These are phyloP conservation scores for Palythoa caribaeorum DNA, from an alignment of 92 coral and sea anemone species.

Conservation along the genomic window DNA sequence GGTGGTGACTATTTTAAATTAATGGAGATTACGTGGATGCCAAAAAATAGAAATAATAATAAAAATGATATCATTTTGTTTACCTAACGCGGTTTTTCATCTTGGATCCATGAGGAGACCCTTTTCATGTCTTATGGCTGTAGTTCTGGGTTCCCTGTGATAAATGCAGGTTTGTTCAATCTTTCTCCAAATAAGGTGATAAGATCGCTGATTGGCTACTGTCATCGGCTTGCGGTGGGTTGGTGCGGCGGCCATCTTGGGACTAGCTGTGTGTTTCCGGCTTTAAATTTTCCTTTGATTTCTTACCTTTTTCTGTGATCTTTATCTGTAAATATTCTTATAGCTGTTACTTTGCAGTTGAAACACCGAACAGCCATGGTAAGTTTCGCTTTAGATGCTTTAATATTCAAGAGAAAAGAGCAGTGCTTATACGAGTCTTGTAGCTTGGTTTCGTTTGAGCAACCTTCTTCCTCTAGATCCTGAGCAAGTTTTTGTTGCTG, in stretches of 20 bases:
- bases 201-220: slow-evolving; percentile 75
- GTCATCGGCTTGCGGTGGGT: slow-evolving; percentile 63
- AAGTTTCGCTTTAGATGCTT: slow-evolving; percentile 54
- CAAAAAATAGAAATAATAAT: too few species aligned
- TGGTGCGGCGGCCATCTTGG: slow-evolving; percentile 97
- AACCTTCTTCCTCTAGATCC: not conserved
- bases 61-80: too few species aligned
- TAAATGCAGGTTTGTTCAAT: not conserved
- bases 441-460: not conserved
- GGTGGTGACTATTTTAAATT: too few species aligned
- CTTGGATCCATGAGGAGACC: too few species aligned
- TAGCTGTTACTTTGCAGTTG: slow-evolving; percentile 29
- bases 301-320: slow-evolving; percentile 45
- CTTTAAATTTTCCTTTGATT: slow-evolving; percentile 53
- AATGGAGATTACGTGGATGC: too few species aligned
- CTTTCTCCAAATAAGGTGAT: slow-evolving; percentile 79
- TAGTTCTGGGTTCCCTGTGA: not conserved
- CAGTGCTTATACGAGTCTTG: slow-evolving; percentile 64
- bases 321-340: slow-evolving; percentile 32
- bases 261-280: slow-evolving; percentile 84
- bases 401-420: slow-evolving; percentile 55
- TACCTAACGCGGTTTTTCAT: too few species aligned
- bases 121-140: too few species aligned
- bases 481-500: not conserved
- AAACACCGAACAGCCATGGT: slow-evolving; percentile 75